Conservation (phyloP, 2,888 invertebrate genomes). For the Dolichopus griseipennis region DNA sequence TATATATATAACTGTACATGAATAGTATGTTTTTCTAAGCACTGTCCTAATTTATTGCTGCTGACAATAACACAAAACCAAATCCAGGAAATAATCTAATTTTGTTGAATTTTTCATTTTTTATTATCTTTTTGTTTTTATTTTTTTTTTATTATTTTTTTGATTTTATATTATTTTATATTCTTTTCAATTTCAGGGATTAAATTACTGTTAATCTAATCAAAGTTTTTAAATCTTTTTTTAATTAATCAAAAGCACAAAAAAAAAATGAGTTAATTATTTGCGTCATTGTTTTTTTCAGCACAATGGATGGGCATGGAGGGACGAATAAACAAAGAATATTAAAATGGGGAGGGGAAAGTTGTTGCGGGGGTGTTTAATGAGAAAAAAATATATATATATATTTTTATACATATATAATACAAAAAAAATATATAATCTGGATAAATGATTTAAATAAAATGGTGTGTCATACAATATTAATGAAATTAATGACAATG, state of each 20-base stretch:
- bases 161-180: not conserved
- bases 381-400: no score
- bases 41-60: no score
- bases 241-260: not conserved
- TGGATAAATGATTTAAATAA: no score
- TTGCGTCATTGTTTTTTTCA: not conserved
- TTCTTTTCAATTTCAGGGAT: not conserved
- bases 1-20: not conserved
- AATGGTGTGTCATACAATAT: no score
- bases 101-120: not conserved
- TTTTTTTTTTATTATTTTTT: not conserved
- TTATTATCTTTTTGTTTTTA: not conserved
- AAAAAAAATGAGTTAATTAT: not conserved
- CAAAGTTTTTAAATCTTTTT: slow-evolving; percentile 2
- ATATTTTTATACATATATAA: no score
- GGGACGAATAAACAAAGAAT: no score
- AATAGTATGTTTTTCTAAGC: no score
- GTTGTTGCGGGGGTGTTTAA: no score
- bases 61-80: not conserved
- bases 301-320: no score
- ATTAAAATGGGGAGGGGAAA: no score
- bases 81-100: not conserved
- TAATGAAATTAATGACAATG: no score
- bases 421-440: no score
- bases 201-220: slow-evolving; percentile 1